phyloP scores from a whole-genome alignment of 2,113 vertebrate genomes.

The Takifugu flavidus region DNA sequence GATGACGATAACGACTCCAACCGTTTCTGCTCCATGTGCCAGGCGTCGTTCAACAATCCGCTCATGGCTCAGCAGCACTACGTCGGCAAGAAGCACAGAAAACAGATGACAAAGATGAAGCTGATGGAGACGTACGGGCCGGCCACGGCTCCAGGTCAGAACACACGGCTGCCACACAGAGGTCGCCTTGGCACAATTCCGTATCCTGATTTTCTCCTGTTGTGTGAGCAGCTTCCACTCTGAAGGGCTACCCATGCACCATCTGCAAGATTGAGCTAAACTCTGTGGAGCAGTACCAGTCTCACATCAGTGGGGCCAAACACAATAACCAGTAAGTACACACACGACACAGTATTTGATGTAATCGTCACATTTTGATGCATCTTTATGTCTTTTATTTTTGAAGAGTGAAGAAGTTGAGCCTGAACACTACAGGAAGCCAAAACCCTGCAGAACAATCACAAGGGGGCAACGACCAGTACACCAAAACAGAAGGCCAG shows the following conservation, averaged over 20 bases:
- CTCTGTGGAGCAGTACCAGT: slow-evolving; percentile 97
- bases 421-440: slow-evolving; percentile 23
- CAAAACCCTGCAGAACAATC: slow-evolving; percentile 30
- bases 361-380: neutral
- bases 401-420: slow-evolving; percentile 61
- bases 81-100: slow-evolving; percentile 92
- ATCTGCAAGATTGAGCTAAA: slow-evolving; percentile 93
- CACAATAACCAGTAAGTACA: slow-evolving; percentile 91
- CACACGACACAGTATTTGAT: neutral
- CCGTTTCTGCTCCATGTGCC: slow-evolving; percentile 93
- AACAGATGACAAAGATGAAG: slow-evolving; percentile 91
- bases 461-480: neutral
- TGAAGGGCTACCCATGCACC: slow-evolving; percentile 90
- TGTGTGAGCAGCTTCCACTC: slow-evolving; percentile 74
- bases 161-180: neutral
- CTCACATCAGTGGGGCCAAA: slow-evolving; percentile 95
- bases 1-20: slow-evolving; percentile 76
- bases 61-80: slow-evolving; percentile 97
- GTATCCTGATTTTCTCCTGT: neutral
- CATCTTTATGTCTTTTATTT: neutral
- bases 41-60: slow-evolving; percentile 95
- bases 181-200: neutral
- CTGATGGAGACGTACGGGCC: slow-evolving; percentile 93
- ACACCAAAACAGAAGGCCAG: neutral
- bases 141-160: slow-evolving; percentile 70